Base-by-base conservation (phyloP, 2,113 vertebrate genomes). In the Acanthochromis polyacanthus region DNA sequence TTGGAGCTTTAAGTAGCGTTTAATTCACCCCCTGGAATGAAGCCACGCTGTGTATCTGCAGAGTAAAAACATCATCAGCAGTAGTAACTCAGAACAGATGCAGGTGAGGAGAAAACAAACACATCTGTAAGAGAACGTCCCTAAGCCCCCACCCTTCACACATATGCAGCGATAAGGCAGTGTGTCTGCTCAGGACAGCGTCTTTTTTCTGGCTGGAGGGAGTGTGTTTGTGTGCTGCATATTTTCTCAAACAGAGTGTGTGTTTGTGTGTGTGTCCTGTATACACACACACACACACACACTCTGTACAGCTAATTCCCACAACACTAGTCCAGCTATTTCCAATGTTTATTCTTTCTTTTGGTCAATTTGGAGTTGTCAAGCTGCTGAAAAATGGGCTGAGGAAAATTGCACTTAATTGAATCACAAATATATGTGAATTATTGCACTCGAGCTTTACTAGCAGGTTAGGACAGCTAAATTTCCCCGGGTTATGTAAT, bases 31-130 rank as follows among this genome's bases (percentile, higher is more conserved):
- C 46, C 46, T 67, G 58, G 68, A 70, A 19, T 64, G 17, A 40
- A 73, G 75, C 53, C 67, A 50, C 62, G 4, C 51, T 59, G 48
- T 72, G 40, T 32, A 57, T 78, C 51, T 82, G 63, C 64, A 60
- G 40, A 60, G 46, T 68, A 85, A 85, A 73, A 71, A 43, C 22
- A 58, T 62, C 79, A 36, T 62, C 68, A 69, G 83, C 79, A 38
- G 62, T 43, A 57, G 64, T 88, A 74, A 87, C 77, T 53, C 19
- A 73, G 78, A 91, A 48, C 78, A 84, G 75, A 81, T 84, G 76
- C 67, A 82, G 60, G 28, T 67, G 40, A 77, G 51, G 25, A 51
- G 58, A 38, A 38, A 8, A 19, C 62, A 36, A 77, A 46, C 68
- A 72, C 67, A 80, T 83, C 84, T 57, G 58, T 75, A 48, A 68